Conservation (phyloP, 2,888 invertebrate genomes). For the Pilophorus perplexus region DNA sequence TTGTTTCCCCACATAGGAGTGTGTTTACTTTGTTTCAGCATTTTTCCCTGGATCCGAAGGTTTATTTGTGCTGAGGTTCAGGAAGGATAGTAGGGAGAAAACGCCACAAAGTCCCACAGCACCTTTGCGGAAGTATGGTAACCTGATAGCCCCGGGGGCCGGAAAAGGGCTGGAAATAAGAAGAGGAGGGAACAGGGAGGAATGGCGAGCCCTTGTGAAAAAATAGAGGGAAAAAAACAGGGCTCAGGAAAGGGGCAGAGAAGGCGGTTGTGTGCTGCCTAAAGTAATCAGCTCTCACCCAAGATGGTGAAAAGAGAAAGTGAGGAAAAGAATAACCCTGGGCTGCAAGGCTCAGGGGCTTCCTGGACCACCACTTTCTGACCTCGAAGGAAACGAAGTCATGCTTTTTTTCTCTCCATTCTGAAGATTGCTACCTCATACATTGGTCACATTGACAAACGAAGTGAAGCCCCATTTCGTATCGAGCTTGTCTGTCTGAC, state of each 20-base stretch:
- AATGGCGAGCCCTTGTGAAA: background rate
- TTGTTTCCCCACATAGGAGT: too few species aligned
- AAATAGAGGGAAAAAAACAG: background rate
- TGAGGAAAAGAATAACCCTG: background rate
- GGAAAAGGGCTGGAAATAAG: constrained; percentile 3
- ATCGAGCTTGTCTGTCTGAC: too few species aligned
- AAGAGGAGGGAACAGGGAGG: background rate
- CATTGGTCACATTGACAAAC: too few species aligned
- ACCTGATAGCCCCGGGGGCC: constrained; percentile 12
- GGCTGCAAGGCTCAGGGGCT: too few species aligned
- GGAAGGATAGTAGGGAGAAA: too few species aligned
- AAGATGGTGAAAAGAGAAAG: background rate
- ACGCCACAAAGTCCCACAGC: constrained; percentile 1
- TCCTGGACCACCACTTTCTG: too few species aligned
- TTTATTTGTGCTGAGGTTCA: constrained; percentile 11
- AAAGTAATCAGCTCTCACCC: constrained; percentile 17
- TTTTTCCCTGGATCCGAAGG: too few species aligned
- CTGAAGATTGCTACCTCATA: too few species aligned
- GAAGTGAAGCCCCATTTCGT: too few species aligned
- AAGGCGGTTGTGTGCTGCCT: background rate
- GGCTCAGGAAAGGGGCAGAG: background rate
- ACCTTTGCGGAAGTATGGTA: constrained; percentile 10
- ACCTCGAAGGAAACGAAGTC: too few species aligned
- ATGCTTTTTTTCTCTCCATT: too few species aligned
- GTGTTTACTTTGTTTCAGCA: too few species aligned